phyloP scores from a whole-genome alignment of 2,797 vertebrate species.

The Brachyrhaphis roseni region DNA sequence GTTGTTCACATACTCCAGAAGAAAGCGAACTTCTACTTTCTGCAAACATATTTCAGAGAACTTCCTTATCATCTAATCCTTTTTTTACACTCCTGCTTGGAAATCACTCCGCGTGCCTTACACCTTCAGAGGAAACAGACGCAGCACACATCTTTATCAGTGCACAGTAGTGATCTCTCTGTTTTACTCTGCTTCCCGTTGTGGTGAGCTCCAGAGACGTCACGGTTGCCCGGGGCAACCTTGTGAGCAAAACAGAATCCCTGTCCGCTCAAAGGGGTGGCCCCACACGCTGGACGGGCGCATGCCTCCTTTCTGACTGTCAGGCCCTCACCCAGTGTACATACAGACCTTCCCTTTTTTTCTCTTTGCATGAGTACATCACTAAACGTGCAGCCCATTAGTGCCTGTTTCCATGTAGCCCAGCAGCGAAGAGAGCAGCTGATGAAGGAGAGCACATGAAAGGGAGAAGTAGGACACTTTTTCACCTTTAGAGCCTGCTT shows the following conservation, averaged over 20 bases:
- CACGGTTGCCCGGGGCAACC: constrained; percentile 79
- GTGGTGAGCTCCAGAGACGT: constrained; percentile 70
- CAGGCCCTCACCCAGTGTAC: constrained; percentile 9
- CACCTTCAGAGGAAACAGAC: not conserved
- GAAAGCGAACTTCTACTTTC: not conserved
- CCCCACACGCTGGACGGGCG: constrained; percentile 64
- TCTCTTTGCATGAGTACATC: constrained; percentile 12
- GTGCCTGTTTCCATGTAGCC: constrained; percentile 15
- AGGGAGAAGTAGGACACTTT: constrained; percentile 8
- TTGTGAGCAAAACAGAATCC: constrained; percentile 82
- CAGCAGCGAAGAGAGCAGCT: constrained; percentile 1
- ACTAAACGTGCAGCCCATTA: constrained; percentile 32
- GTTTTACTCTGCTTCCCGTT: constrained; percentile 25
- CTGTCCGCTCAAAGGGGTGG: constrained; percentile 75
- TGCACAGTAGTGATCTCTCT: constrained; percentile 15
- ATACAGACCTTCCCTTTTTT: constrained; percentile 32
- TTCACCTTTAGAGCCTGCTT: constrained; percentile 5
- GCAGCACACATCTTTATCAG: not conserved
- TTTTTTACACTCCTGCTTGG: not conserved
- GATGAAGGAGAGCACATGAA: constrained; percentile 10
- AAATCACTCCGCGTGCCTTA: not conserved
- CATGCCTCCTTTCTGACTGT: constrained; percentile 33
- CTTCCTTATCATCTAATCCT: not conserved
- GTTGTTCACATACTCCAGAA: not conserved
- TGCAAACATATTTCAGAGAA: not conserved